Conservation (phyloP, 2,113 vertebrate genomes). For the Datnioides undecimradiatus region DNA sequence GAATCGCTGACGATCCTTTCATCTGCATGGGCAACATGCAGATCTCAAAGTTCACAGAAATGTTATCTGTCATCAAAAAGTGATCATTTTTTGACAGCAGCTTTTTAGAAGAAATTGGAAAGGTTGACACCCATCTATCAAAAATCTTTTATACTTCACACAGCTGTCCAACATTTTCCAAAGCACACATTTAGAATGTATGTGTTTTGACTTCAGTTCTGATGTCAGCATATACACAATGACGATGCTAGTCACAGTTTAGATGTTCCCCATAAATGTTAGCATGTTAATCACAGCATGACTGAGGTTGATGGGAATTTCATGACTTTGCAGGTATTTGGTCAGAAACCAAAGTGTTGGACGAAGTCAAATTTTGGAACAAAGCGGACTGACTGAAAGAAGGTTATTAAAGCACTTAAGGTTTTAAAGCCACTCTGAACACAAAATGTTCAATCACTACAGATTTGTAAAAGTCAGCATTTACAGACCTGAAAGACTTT, state of each 20-base stretch:
- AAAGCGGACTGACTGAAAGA: not conserved
- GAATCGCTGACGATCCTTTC: constrained; percentile 56
- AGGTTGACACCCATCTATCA: constrained; percentile 8
- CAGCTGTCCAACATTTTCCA: not conserved
- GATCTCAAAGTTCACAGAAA: constrained; percentile 64
- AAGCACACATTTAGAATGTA: not conserved
- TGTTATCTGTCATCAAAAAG: constrained; percentile 44
- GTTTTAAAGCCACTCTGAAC: not conserved
- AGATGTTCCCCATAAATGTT: not conserved
- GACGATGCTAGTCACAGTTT: not conserved
- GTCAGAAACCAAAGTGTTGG: not conserved
- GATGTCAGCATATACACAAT: not conserved
- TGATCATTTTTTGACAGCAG: constrained; percentile 24
- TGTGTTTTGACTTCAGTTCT: not conserved
- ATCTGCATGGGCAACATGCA: constrained; percentile 56
- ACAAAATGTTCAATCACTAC: not conserved
- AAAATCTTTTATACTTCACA: not conserved
- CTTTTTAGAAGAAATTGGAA: constrained; percentile 4
- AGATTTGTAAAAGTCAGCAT: not conserved
- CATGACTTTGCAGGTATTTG: not conserved
- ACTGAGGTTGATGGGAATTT: too few species aligned
- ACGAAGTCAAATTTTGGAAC: not conserved
- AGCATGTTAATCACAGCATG: not conserved
- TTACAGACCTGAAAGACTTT: not conserved
- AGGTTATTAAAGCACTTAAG: not conserved